Evolutionary conservation across 2,113 vertebrate species (phyloP).

Genomic region (Catharus fuscescens): DNA sequence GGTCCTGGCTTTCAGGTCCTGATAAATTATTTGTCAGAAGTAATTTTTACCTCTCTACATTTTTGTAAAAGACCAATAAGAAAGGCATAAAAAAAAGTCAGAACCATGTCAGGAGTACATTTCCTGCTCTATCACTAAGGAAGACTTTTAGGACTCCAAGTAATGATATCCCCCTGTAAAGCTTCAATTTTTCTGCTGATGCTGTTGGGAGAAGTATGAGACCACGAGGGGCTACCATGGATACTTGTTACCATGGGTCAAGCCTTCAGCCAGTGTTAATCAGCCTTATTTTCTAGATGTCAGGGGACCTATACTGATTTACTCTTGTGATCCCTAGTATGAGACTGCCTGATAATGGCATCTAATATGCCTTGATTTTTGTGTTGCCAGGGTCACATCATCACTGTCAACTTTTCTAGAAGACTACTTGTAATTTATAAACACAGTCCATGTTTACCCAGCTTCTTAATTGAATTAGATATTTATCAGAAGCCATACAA

Average conservation of each 20-base stretch:
- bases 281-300: not conserved
- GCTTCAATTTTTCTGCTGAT: not conserved
- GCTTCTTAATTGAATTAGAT: not conserved
- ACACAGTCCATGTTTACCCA: not conserved
- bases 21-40: not conserved
- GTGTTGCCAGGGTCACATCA: not conserved
- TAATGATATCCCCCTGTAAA: not conserved
- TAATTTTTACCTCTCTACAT: not conserved
- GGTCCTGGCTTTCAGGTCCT: not conserved
- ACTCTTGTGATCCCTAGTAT: not conserved
- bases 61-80: not conserved
- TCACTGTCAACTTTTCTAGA: not conserved
- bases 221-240: not conserved
- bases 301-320: not conserved
- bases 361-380: not conserved
- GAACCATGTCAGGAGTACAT: not conserved
- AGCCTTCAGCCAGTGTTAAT: not conserved
- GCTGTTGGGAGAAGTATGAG: not conserved
- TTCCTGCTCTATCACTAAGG: not conserved
- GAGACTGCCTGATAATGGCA: not conserved
- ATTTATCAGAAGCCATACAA: not conserved
- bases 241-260: accelerated
- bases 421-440: not conserved
- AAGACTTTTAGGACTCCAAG: not conserved
- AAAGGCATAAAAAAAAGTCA: not conserved